Percentiles rank a stretch among this genome's conserved stretches.
These are phyloP conservation scores for Hoplostethus atlanticus DNA, from an alignment of 2,797 vertebrate species.

Conservation along the genomic window DNA sequence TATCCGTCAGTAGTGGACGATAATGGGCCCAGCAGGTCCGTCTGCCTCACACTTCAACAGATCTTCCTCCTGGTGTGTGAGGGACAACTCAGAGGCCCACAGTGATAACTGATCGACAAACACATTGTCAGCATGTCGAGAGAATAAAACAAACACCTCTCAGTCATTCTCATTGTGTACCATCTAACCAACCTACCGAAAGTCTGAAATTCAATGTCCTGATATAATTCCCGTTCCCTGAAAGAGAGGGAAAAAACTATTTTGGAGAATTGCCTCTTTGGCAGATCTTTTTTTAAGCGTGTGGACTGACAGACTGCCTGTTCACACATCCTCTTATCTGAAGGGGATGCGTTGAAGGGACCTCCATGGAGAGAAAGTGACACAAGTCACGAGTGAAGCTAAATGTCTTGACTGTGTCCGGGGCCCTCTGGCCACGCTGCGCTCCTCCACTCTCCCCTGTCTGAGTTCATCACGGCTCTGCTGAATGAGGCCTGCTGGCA, in stretches of 20 bases:
- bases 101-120: constrained; percentile 75
- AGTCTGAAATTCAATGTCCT: constrained; percentile 47
- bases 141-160: constrained; percentile 69
- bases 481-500: constrained; percentile 86
- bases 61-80: constrained; percentile 57
- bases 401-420: constrained; percentile 87
- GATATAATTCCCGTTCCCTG: constrained; percentile 62
- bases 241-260: constrained; percentile 51
- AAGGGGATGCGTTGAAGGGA: constrained; percentile 80
- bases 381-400: constrained; percentile 85
- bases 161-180: constrained; percentile 66
- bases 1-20: constrained; percentile 78
- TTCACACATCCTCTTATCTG: constrained; percentile 78
- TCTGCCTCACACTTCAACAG: constrained; percentile 80
- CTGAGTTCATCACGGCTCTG: constrained; percentile 78
- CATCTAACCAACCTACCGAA: constrained; percentile 59
- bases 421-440: constrained; percentile 76
- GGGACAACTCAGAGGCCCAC: constrained; percentile 66
- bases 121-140: constrained; percentile 71
- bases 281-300: constrained; percentile 77
- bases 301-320: constrained; percentile 78
- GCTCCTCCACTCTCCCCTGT: constrained; percentile 81
- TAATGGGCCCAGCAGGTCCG: constrained; percentile 81
- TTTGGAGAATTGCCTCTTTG: constrained; percentile 75
- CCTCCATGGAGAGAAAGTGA: constrained; percentile 82